Base-by-base conservation (phyloP, 2,888 invertebrate genomes). In the Dermolepida albohirtum region DNA sequence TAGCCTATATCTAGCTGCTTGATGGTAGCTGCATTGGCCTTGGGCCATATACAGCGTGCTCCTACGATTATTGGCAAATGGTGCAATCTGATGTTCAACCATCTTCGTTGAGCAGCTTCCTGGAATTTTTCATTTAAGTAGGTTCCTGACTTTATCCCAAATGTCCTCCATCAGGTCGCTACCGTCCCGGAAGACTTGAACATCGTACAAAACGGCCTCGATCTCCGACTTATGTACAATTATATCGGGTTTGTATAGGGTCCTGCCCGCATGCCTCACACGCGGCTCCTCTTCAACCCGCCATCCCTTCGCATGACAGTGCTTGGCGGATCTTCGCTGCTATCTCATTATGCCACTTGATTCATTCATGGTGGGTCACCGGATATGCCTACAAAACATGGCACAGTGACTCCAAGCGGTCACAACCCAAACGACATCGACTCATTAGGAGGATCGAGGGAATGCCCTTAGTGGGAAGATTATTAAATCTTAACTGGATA, bases 361-460 rank as follows among this genome's bases (percentile, higher is more conserved):
- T 71, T 0, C 73, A 10, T 22, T 54, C 51, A 11, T 22, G 39
- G 64, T 73, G 73, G 0, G 67, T 68, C 0, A 55, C 22, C 0
- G 52, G 66, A 52, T 72, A 72, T 4, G n/a, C 50, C 40, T 74
- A 72, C 1, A 72, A 67, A 1, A 73, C 68, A 22, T 72, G 71
- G 41, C 74, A 74, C 62, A 47, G 1, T n/a, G 62, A 2, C 47
- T 62, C 62, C 1, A n/a, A 22, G 8, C 62, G 16, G 1, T 10
- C 72, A 70, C 39, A 76, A 71, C 27, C 78, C 77, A n/a, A 76
- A 67, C 0, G 75, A 73, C 62, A 62, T 11, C 6, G 2, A 0
- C 62, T 5, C 5, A 12, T 16, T 4, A 17, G 29, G 11, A 22
- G 17, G 5, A 5, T 47, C 0, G 22, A 66, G 11, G 55, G 66